Evolutionary conservation across 2,888 invertebrate species (phyloP).

Genomic region (Hipparchia sbordonii): DNA sequence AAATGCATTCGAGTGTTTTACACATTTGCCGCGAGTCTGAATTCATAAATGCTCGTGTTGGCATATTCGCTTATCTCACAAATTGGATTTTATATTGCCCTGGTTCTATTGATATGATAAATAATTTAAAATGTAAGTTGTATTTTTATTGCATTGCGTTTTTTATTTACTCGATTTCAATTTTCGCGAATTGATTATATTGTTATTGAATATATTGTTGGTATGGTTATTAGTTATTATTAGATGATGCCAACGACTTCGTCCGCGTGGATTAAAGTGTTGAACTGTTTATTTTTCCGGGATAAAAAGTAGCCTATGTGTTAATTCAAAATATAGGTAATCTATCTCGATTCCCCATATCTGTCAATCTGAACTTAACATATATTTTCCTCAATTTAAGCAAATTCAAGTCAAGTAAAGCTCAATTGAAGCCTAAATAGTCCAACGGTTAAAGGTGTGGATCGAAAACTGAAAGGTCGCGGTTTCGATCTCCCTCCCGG

Average conservation of each 20-base stretch:
- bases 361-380: too few species aligned
- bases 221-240: too few species aligned
- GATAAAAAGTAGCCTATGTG: too few species aligned
- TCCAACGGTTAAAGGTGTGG: too few species aligned
- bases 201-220: neutral
- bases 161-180: neutral
- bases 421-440: too few species aligned
- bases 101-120: slow-evolving; percentile 7
- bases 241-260: neutral
- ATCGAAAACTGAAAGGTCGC: too few species aligned
- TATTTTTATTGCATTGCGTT: neutral
- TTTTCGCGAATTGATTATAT: neutral
- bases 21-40: slow-evolving; percentile 3
- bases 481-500: too few species aligned
- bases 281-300: too few species aligned
- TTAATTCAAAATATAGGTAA: too few species aligned
- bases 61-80: slow-evolving; percentile 6
- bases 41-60: slow-evolving; percentile 1
- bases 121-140: neutral
- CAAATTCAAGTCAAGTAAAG: too few species aligned
- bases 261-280: neutral
- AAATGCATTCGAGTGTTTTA: neutral
- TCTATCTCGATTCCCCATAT: too few species aligned
- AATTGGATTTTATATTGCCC: slow-evolving; percentile 14
- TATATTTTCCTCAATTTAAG: too few species aligned